Conservation (phyloP, 2,888 invertebrate species). For the Andrena trimmerana region DNA sequence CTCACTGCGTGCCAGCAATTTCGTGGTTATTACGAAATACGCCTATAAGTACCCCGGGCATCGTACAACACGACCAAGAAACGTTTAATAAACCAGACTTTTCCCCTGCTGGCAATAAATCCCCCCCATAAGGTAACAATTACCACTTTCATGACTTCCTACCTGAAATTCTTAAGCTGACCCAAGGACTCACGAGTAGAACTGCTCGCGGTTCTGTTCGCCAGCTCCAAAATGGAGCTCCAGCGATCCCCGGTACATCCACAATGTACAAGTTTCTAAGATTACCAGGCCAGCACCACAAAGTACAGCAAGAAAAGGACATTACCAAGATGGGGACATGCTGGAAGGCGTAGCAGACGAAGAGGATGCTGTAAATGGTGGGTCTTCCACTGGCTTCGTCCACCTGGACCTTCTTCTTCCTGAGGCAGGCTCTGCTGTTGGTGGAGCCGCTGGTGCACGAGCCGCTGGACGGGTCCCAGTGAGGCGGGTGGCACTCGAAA, state of each 20-base stretch:
- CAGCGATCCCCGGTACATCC: not conserved
- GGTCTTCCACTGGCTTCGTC: constrained; percentile 85
- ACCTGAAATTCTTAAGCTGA: no score
- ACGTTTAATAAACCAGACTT: constrained; percentile 40
- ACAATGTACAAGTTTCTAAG: not conserved
- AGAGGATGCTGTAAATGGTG: constrained; percentile 86
- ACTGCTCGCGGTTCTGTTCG: no score
- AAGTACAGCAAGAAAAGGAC: not conserved
- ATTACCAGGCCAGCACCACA: not conserved
- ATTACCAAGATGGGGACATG: constrained; percentile 88
- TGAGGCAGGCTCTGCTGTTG: constrained; percentile 86
- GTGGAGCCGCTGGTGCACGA: constrained; percentile 87
- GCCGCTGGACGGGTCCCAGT: constrained; percentile 86
- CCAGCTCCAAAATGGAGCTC: not conserved
- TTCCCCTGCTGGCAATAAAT: constrained; percentile 33
- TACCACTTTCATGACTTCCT: constrained; percentile 10
- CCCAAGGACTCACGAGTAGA: no score
- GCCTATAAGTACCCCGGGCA: constrained; percentile 12
- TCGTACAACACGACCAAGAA: not conserved
- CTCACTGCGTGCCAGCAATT: constrained; percentile 61
- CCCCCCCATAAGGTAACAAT: constrained; percentile 27
- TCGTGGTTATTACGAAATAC: constrained; percentile 67
- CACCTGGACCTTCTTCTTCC: constrained; percentile 81
- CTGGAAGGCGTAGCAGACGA: constrained; percentile 87
- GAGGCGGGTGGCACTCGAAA: constrained; percentile 81